Evolutionary conservation across 2,888 invertebrate genomes (phyloP), one percentile per base, ranked within the genome.

Genomic region (Serrognathus titanus): DNA sequence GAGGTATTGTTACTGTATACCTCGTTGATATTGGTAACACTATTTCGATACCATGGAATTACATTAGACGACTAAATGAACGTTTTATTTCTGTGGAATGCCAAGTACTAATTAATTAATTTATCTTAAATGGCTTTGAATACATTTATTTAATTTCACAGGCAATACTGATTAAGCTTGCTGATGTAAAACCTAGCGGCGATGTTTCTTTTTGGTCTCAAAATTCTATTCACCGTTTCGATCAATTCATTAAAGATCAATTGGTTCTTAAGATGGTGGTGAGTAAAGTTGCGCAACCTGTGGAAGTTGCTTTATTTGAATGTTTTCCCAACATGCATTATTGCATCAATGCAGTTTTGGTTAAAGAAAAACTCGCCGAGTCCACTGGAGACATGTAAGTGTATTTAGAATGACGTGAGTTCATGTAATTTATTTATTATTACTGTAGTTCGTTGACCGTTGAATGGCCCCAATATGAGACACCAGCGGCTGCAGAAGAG

Each of bases 11-110:
- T 20, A 76, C 80, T 46, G 82, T 89, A 31, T 75, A 77, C 62
- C 81, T 85, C 59, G 83, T 88, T 0, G 92, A 92, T 78, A 78
- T 75, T 66, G 91, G 91, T 38, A 76, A 75, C 51, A 69, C 64
- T 9, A 76, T 80, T 53, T 72, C 73, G 1, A 75, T 85, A 48
- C 74, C 79, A 46, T 83, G 83, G 78, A 70, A 75, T 13, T 70
- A 75, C 40, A 74, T 88, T 45, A 78, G 82, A 43, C 77, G 78
- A 54, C 72, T 88, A 11, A 76, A 75, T 8, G 72, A 71, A 24
- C 35, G 55, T 10, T 73, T 75, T 55, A 68, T 65, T 4, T 69
- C 61, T 53, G 49, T 72, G 16, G 74, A 74, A 50, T 63, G 64
- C 57, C 73, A 73, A 63, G 75, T 73, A 64, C 24, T 31, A 31